Evolutionary conservation across 1,140 invertebrate genomes (phyloP), one percentile per base, ranked within the genome.

Genomic region (Orius insidiosus): DNA sequence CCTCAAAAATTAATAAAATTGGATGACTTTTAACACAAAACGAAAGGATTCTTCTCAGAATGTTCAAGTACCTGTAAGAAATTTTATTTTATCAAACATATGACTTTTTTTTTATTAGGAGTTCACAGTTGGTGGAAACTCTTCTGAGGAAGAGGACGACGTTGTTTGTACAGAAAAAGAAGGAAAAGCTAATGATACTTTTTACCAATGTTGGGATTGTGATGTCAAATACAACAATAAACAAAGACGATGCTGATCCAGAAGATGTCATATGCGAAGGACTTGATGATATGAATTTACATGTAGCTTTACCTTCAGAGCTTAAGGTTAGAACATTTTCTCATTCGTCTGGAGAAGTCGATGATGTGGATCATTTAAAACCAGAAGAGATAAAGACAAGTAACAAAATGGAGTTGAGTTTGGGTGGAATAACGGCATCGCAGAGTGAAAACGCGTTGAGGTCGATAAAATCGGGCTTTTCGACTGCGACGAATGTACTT

Each of bases 1-100:
- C 80, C 0, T 82, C 85, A 45, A 83, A 86, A 56, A 83, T 89
- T 59, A 82, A 77, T 33, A 85, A 84, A 58, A 63, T 87, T 10
- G 73, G 80, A 74, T 75, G 46, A 76, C 68, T 2, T 70, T 79
- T 10, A 76, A 48, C 11, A 44, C 51, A 15, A 37, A 15, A 37
- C 16, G 19, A 7, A 36, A 47, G 36, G 37, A 13, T 31, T 47
- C 45, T 2, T 3, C 36, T 4, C 36, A 15, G n/a, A 34, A 47
- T 16, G 10, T 39, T 31, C 35, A 11, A 8, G 11, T 45, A 15
- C 40, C 16, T 16, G 30, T 49, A 24, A 43, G 18, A n/a, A n/a
- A n/a, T 35, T 13, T 50, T 42, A 38, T 47, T 47, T 39, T 30
- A 19, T 10, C 5, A 36, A 24, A 24, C 24, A 24, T 44, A 5